Conservation (phyloP, 2,113 vertebrate genomes). For the Engraulis encrasicolus region DNA sequence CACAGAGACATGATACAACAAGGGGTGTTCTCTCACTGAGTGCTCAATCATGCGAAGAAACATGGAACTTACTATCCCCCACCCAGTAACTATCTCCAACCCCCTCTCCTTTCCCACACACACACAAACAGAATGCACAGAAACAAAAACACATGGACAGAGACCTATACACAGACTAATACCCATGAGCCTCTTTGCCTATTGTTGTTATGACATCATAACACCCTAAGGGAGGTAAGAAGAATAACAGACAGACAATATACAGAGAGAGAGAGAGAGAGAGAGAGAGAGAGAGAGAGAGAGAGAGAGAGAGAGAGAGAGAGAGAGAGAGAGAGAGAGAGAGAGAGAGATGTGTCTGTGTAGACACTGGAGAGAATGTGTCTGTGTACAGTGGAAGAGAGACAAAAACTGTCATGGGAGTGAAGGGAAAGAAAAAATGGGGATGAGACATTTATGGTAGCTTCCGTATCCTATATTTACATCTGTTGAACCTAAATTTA, state of each 20-base stretch:
- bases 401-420: no score
- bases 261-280: neutral
- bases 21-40: neutral
- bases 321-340: neutral
- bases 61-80: no score
- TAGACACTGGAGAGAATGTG: neutral
- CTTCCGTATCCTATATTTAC: neutral
- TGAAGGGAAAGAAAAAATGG: no score
- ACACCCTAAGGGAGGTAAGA: neutral
- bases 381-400: no score
- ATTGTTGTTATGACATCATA: conserved; percentile 8
- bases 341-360: neutral
- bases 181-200: neutral
- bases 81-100: no score
- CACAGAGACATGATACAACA: neutral
- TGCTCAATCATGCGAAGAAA: no score
- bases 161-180: neutral
- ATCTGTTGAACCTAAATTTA: neutral
- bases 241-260: neutral
- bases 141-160: conserved; percentile 27
- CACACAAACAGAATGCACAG: neutral
- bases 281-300: neutral
- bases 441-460: neutral
- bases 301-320: neutral
- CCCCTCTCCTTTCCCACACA: neutral